A percentile compares a stretch with the other conserved stretches of the same genome.
These are phyloP conservation scores for Bursaphelenchus okinawaensis DNA, from an alignment of 2,888 invertebrate species.

Conservation along the genomic window DNA sequence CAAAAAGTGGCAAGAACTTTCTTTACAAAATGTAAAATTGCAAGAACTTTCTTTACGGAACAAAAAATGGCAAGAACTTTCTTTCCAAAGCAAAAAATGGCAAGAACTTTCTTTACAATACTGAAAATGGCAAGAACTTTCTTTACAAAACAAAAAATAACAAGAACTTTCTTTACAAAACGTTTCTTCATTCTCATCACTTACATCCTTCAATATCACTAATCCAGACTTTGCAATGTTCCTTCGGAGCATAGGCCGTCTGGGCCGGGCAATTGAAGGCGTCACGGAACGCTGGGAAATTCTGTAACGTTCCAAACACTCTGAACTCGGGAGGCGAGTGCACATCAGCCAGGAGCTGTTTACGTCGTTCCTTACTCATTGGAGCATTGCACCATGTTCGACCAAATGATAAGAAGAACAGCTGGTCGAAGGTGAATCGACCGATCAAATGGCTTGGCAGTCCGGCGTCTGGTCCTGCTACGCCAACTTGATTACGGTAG, in stretches of 20 bases:
- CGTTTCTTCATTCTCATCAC: too few species aligned
- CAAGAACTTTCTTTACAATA: too few species aligned
- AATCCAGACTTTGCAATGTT: slow-evolving; percentile 43
- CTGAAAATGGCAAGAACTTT: too few species aligned
- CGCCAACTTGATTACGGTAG: slow-evolving; percentile 34
- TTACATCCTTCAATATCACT: neutral
- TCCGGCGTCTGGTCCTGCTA: slow-evolving; percentile 42
- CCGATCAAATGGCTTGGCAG: slow-evolving; percentile 39
- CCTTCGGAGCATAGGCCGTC: slow-evolving; percentile 31
- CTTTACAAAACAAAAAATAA: too few species aligned
- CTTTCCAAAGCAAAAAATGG: too few species aligned
- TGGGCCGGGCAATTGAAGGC: slow-evolving; percentile 44
- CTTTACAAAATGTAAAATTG: too few species aligned
- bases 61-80: too few species aligned
- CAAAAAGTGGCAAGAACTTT: too few species aligned
- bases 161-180: too few species aligned
- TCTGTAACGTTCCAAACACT: slow-evolving; percentile 42
- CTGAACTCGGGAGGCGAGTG: slow-evolving; percentile 47
- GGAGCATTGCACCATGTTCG: slow-evolving; percentile 41
- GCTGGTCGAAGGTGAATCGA: slow-evolving; percentile 45
- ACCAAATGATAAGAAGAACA: slow-evolving; percentile 47
- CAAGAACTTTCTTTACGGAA: too few species aligned
- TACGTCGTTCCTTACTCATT: slow-evolving; percentile 60
- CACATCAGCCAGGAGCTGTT: slow-evolving; percentile 21
- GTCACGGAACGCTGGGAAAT: slow-evolving; percentile 51